Conservation (phyloP, 2,113 vertebrate genomes). For the Cacatua alba region DNA sequence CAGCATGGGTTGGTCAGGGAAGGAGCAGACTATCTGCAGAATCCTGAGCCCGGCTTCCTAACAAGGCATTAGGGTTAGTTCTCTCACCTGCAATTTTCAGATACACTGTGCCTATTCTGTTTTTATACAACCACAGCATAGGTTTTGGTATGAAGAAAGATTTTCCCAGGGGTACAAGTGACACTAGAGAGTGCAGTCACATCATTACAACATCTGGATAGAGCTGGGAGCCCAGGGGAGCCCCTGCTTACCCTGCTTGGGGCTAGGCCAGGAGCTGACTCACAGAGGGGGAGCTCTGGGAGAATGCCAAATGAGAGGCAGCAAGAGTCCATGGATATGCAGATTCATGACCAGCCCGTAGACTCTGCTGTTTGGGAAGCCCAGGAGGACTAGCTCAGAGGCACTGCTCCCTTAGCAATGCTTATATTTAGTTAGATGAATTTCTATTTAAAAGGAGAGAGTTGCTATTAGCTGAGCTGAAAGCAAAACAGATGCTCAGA, state of each 20-base stretch:
- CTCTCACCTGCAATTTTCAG: background rate
- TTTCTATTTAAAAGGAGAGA: background rate
- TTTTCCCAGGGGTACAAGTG: accelerated
- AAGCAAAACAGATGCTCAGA: conserved; percentile 37
- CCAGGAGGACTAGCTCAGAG: background rate
- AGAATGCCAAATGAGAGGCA: background rate
- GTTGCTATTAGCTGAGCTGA: background rate
- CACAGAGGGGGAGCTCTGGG: background rate
- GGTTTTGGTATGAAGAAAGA: background rate
- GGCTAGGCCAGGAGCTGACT: background rate
- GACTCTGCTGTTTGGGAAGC: background rate
- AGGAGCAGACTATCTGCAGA: background rate
- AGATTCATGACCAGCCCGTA: background rate
- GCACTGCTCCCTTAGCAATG: background rate
- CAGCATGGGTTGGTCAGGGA: background rate
- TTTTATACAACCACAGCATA: background rate
- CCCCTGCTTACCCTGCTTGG: background rate
- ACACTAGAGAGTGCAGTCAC: background rate
- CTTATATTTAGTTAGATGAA: background rate
- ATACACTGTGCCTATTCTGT: background rate
- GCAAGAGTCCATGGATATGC: background rate
- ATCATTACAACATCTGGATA: background rate
- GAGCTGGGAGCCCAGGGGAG: background rate
- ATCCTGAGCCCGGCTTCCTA: background rate
- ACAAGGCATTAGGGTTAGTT: background rate